Evolutionary conservation across 2,888 invertebrate species (phyloP).

Genomic region (Agrochola lota): DNA sequence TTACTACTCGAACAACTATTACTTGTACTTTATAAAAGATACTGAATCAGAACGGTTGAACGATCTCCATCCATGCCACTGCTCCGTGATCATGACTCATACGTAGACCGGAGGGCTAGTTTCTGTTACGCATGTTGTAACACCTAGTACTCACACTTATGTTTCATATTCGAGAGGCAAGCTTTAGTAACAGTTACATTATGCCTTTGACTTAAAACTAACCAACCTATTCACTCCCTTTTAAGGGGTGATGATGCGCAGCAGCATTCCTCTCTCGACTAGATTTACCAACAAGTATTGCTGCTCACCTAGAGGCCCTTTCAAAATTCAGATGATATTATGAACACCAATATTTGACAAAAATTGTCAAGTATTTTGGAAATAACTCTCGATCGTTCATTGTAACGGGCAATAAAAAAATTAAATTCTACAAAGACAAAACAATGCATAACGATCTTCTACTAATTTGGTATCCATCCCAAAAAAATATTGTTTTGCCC

Average conservation of each 20-base stretch:
- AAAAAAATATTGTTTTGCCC: neutral
- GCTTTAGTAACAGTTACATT: slow-evolving; percentile 11
- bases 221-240: slow-evolving; percentile 8
- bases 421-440: neutral
- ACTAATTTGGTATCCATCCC: neutral
- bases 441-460: neutral
- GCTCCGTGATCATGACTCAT: slow-evolving; percentile 22
- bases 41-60: neutral
- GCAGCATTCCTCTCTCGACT: neutral
- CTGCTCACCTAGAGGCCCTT: neutral
- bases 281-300: neutral
- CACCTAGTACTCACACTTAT: neutral
- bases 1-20: neutral
- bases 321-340: neutral
- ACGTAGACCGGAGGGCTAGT: slow-evolving; percentile 11
- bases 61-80: neutral
- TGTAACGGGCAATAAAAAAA: no score
- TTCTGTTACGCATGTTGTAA: neutral
- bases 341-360: no score
- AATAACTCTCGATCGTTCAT: neutral
- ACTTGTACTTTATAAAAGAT: neutral
- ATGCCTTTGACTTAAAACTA: neutral
- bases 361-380: no score
- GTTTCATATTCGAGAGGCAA: neutral
- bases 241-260: neutral